Conservation (phyloP, 2,113 vertebrate genomes). For the Muntiacus reevesi region DNA sequence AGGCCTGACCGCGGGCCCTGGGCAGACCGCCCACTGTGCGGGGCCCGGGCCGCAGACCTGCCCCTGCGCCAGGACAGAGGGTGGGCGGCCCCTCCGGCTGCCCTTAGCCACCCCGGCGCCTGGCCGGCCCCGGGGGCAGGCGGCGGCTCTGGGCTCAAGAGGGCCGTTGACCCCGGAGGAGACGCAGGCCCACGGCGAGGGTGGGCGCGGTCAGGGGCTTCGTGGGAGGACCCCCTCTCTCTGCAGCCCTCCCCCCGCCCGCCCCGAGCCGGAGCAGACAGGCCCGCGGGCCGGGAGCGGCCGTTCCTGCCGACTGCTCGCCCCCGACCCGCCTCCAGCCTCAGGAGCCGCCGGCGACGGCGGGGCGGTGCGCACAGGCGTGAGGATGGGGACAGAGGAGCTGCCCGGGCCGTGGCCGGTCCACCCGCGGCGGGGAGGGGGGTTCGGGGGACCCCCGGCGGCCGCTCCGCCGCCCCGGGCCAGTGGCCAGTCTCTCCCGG, state of each 20-base stretch:
- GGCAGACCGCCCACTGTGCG: background rate
- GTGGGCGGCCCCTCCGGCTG: rapidly evolving
- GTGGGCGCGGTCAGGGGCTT: background rate
- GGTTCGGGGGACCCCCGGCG: too few relatives aligned
- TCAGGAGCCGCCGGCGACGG: background rate
- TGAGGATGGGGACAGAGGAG: background rate
- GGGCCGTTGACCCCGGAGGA: background rate
- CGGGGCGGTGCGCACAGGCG: background rate
- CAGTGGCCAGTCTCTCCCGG: background rate
- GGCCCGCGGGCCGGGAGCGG: background rate
- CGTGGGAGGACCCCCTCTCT: too few relatives aligned
- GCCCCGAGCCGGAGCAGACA: background rate
- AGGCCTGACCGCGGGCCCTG: background rate
- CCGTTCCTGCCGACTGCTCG: background rate
- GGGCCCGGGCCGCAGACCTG: background rate
- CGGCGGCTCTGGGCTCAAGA: background rate
- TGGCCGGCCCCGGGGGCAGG: background rate
- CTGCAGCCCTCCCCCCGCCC: background rate
- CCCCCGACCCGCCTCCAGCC: background rate
- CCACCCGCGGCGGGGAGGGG: background rate
- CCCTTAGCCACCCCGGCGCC: background rate
- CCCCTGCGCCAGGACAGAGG: background rate
- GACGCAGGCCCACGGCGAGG: background rate
- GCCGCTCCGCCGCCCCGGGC: background rate
- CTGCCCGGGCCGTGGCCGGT: background rate